These are phyloP conservation scores for Propithecus deckenii DNA, from an alignment of 2,797 vertebrate species.

Conservation along the genomic window DNA sequence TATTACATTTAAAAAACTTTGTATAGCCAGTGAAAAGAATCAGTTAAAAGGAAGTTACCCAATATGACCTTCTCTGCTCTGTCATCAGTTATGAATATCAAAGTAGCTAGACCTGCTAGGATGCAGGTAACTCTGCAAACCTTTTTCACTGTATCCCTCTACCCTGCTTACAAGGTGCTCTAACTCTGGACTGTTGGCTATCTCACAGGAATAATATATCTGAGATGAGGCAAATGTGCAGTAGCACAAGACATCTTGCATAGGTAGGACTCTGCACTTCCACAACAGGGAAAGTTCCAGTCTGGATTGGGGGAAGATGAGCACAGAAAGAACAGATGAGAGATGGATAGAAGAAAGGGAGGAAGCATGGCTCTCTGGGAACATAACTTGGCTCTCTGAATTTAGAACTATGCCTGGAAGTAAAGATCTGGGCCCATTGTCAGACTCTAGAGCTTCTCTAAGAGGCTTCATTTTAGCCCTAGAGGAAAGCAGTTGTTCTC, in stretches of 20 bases:
- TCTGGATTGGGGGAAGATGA: background rate
- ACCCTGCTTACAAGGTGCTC: background rate
- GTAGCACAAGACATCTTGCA: background rate
- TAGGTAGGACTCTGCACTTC: background rate
- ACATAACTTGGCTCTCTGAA: background rate
- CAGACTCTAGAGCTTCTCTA: background rate
- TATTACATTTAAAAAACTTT: background rate
- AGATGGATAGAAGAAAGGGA: no score
- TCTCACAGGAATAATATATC: accelerated
- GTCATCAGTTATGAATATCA: background rate
- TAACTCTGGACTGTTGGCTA: background rate
- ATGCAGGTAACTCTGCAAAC: background rate
- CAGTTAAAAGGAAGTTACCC: background rate
- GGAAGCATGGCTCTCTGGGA: background rate
- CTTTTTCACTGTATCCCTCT: background rate
- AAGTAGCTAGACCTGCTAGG: background rate
- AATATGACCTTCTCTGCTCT: background rate
- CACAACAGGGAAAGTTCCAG: background rate
- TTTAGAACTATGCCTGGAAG: background rate
- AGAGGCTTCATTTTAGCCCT: background rate
- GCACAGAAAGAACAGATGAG: background rate
- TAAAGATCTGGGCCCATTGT: background rate
- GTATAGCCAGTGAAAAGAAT: background rate
- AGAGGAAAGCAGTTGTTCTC: background rate
- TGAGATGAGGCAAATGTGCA: accelerated